Base-by-base conservation (phyloP, 2,113 vertebrate genomes). In the Cephalopholis sonnerati region DNA sequence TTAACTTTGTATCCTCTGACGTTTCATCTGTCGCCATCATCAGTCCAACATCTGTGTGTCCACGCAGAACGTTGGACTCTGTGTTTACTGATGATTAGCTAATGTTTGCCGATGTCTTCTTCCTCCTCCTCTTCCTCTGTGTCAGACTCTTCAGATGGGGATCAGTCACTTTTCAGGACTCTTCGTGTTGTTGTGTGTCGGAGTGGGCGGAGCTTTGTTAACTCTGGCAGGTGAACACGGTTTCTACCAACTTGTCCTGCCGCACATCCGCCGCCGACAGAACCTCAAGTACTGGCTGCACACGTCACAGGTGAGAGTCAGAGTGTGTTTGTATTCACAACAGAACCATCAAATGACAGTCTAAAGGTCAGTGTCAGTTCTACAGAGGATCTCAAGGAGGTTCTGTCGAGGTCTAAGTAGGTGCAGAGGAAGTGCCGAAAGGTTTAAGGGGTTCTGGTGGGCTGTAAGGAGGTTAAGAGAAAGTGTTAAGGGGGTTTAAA, bases 131-230 rank as follows among this genome's bases (percentile, higher is more conserved):
- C 50, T 48, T 71, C 64, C 24, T 65, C n/a, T 55, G 4, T 62
- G 9, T 83, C 93, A 99, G 97, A 98, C 97, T 3, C 94, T 98
- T 39, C 98, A 98, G 95, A 98, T 98, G 97, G 96, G 97, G 9
- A 96, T 98, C 89, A 95, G 94, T 65, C 97, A 99, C 90, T 97
- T 99, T 90, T 98, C 97, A 0, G 98, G 97, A 22, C 94, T 98
- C 48, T 98, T 98, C 0, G 94, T 98, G 80, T 90, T 99, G 82
- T 91, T 99, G 20, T 97, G 97, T 83, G 88, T 97, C 0, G 98
- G 97, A 2, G 95, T 99, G 25, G 93, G 95, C 5, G 96, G 96
- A 0, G 96, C 97, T 0, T 89, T 98, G 71, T 96, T 99, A 78
- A 97, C 96, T 44, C 95, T 96, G 0, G 91, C 96, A 17, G 96